These are phyloP conservation scores for Pseudachorutes palmiensis DNA, from an alignment of 1,140 invertebrate genomes.

Conservation along the genomic window DNA sequence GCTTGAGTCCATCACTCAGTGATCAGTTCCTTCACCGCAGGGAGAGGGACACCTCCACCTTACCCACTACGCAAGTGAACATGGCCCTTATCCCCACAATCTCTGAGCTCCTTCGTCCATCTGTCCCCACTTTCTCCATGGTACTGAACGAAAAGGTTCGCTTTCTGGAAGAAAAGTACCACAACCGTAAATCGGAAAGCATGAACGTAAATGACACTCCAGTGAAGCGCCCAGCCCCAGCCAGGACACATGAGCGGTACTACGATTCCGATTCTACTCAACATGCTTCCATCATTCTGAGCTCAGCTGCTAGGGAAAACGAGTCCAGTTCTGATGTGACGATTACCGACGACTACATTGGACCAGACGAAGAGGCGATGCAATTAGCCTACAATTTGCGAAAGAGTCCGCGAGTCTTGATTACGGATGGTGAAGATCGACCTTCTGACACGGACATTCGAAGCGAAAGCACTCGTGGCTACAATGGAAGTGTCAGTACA, in stretches of 20 bases:
- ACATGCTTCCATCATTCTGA: slow-evolving; percentile 4
- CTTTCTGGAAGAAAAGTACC: not conserved
- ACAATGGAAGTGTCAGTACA: no score
- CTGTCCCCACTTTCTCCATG: not conserved
- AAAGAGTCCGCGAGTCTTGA: not conserved
- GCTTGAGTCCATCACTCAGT: not conserved
- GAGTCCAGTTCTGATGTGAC: not conserved
- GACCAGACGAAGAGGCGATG: not conserved
- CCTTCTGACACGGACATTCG: no score
- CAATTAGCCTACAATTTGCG: slow-evolving; percentile 2
- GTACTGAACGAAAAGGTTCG: not conserved
- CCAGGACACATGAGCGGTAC: no score
- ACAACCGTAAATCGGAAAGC: not conserved
- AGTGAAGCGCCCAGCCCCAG: no score
- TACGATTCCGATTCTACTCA: slow-evolving; percentile 6
- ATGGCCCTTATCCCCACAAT: not conserved
- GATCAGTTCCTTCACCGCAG: not conserved
- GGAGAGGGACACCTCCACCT: not conserved
- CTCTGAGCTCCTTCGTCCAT: not conserved
- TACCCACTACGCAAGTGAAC: not conserved
- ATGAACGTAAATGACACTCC: not conserved
- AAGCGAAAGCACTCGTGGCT: no score
- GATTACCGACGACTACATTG: slow-evolving; percentile 6
- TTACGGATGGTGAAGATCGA: no score
- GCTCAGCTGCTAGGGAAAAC: not conserved